phyloP scores from a whole-genome alignment of 1,140 invertebrate species.

The Caenorhabditis inopinata region DNA sequence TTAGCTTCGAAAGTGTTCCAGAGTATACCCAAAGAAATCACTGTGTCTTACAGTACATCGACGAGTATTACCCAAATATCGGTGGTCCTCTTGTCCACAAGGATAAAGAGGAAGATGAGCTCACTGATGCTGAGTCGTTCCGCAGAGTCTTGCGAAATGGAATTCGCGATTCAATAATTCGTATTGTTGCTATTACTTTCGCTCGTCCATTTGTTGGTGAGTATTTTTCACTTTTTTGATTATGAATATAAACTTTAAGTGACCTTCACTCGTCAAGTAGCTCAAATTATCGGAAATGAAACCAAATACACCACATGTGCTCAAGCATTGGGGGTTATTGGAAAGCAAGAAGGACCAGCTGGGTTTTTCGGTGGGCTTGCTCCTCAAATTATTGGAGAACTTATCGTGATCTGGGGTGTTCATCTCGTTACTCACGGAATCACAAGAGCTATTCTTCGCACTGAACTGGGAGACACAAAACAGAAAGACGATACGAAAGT shows the following conservation, averaged over 20 bases:
- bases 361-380: conserved; percentile 58
- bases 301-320: conserved; percentile 54
- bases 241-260: conserved; percentile 46
- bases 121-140: conserved; percentile 51
- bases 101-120: conserved; percentile 54
- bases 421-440: conserved; percentile 42
- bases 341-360: conserved; percentile 56
- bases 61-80: conserved; percentile 59
- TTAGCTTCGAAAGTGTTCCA: no score
- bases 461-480: conserved; percentile 52
- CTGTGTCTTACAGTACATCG: conserved; percentile 42
- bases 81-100: conserved; percentile 53
- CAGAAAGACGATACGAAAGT: conserved; percentile 37
- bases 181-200: conserved; percentile 46
- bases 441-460: conserved; percentile 48
- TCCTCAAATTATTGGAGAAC: conserved; percentile 55
- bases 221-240: not conserved
- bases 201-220: conserved; percentile 54
- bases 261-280: conserved; percentile 61
- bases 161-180: conserved; percentile 53
- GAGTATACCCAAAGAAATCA: not conserved
- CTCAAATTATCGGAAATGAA: conserved; percentile 61
- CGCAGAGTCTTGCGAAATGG: conserved; percentile 51
- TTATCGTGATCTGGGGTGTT: conserved; percentile 55
- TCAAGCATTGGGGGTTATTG: conserved; percentile 49